phyloP scores from a whole-genome alignment of 2,888 invertebrate species.

The Aplocera efformata region DNA sequence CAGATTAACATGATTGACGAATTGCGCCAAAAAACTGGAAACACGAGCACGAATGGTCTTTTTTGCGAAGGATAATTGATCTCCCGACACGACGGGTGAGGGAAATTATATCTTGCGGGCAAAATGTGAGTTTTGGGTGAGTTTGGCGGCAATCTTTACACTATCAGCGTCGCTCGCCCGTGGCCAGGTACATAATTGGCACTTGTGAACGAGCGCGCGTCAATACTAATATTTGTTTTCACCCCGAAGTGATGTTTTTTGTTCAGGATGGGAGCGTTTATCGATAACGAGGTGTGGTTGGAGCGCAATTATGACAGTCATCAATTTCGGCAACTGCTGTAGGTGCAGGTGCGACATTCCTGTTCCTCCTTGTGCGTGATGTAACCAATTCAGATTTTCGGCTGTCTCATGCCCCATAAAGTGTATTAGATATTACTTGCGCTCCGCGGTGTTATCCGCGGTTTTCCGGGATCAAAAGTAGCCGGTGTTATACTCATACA shows the following conservation, averaged over 20 bases:
- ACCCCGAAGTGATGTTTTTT: constrained; percentile 54
- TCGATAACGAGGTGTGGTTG: constrained; percentile 56
- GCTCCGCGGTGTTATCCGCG: no score
- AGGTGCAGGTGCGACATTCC: constrained; percentile 54
- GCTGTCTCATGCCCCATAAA: constrained; percentile 5
- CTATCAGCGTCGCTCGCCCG: constrained; percentile 44
- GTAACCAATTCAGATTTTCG: constrained; percentile 21
- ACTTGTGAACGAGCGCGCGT: constrained; percentile 50
- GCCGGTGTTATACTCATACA: no score
- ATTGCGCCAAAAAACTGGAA: constrained; percentile 31
- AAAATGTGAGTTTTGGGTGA: constrained; percentile 43
- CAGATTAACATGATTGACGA: constrained; percentile 33
- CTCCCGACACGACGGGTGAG: constrained; percentile 41
- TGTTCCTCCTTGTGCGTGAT: constrained; percentile 25
- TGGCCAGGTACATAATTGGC: constrained; percentile 42
- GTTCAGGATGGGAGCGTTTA: constrained; percentile 46
- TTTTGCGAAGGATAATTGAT: constrained; percentile 38
- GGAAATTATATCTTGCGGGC: constrained; percentile 59
- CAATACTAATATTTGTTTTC: constrained; percentile 76
- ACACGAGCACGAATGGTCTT: constrained; percentile 32
- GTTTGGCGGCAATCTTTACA: constrained; percentile 57
- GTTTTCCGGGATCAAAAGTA: no score
- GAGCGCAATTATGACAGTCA: constrained; percentile 56
- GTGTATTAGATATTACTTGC: background rate
- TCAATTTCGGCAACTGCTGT: constrained; percentile 36